Evolutionary conservation across 2,113 vertebrate species (phyloP).

Genomic region (Microcebus murinus): DNA sequence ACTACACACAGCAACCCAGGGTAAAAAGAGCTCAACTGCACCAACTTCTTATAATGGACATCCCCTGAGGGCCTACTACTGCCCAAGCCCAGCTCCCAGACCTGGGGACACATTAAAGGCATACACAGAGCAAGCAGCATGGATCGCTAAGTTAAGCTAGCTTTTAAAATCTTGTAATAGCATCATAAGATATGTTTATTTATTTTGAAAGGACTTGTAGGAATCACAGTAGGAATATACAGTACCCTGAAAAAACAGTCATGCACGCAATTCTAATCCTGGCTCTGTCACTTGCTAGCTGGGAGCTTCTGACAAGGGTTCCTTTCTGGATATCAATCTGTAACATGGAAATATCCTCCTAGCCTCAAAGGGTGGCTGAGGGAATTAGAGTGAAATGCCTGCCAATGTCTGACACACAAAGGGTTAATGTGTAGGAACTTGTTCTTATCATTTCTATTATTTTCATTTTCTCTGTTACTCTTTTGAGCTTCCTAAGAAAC

Average conservation of each 20-base stretch:
- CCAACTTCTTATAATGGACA: accelerated
- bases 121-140: background rate
- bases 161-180: background rate
- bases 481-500: background rate
- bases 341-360: background rate
- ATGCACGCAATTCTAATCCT: background rate
- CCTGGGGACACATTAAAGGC: background rate
- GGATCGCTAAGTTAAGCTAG: too few relatives aligned
- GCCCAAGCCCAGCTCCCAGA: background rate
- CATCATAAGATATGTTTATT: background rate
- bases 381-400: background rate
- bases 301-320: background rate
- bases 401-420: too few relatives aligned
- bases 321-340: background rate
- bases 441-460: background rate
- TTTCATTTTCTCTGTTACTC: background rate
- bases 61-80: background rate
- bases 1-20: accelerated
- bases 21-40: accelerated
- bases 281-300: background rate
- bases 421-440: background rate
- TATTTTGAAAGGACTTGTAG: background rate
- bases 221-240: background rate
- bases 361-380: background rate
- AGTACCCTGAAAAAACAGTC: background rate